Conservation (phyloP, 2,113 vertebrate genomes). For the Stigmatopora nigra region DNA sequence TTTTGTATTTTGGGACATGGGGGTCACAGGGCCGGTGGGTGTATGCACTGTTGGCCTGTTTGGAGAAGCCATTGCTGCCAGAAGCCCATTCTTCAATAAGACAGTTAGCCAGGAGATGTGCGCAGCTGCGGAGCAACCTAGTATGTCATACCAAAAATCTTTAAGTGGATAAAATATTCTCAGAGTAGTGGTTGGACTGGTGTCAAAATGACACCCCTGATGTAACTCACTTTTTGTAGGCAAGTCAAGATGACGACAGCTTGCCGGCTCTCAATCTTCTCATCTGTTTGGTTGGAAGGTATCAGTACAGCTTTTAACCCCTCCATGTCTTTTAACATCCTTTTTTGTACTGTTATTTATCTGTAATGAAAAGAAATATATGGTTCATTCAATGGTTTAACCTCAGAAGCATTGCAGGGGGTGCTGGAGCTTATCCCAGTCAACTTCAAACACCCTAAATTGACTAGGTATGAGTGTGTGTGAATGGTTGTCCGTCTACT, state of each 20-base stretch:
- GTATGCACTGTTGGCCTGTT: slow-evolving; percentile 84
- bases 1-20: neutral
- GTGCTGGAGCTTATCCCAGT: no score
- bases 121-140: slow-evolving; percentile 80
- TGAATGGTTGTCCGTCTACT: no score
- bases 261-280: slow-evolving; percentile 89
- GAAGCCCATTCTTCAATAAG: slow-evolving; percentile 94
- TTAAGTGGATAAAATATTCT: neutral
- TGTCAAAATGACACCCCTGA: neutral
- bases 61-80: slow-evolving; percentile 93
- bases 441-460: no score
- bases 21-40: slow-evolving; percentile 83
- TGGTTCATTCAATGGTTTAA: no score
- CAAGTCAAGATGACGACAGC: slow-evolving; percentile 80
- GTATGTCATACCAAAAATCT: slow-evolving; percentile 52
- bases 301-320: slow-evolving; percentile 15
- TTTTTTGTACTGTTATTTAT: no score
- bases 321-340: no score
- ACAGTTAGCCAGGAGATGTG: slow-evolving; percentile 88
- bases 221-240: slow-evolving; percentile 57
- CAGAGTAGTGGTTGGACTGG: no score
- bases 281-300: slow-evolving; percentile 97
- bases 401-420: no score
- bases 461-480: no score
- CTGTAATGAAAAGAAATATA: no score